These are phyloP conservation scores for Labeo calbasu DNA, from an alignment of 2,797 vertebrate genomes.

Conservation along the genomic window DNA sequence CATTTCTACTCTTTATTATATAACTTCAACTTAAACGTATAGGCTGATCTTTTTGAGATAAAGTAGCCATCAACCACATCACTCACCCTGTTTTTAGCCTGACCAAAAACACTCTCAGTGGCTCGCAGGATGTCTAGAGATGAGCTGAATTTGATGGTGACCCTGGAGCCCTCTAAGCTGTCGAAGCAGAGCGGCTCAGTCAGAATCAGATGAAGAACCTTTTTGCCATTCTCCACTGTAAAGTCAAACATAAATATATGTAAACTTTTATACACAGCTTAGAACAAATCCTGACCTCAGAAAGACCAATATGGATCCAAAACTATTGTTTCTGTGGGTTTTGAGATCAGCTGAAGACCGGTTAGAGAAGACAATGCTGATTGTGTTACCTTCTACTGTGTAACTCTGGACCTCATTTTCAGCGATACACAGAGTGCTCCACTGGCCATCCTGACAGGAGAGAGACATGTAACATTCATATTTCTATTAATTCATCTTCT, in stretches of 20 bases:
- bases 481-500: neutral
- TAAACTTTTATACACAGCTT: neutral
- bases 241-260: conserved; percentile 28
- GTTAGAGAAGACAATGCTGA: neutral
- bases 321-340: neutral
- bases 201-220: conserved; percentile 81
- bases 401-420: conserved; percentile 87
- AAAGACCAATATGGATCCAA: neutral
- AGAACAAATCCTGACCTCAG: neutral
- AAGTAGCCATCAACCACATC: neutral
- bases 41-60: neutral
- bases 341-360: neutral
- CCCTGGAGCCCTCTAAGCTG: conserved; percentile 78
- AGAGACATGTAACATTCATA: conserved; percentile 2
- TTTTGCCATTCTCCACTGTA: conserved; percentile 77
- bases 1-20: neutral
- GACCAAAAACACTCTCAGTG: conserved; percentile 79
- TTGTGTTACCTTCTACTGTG: conserved; percentile 84
- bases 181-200: conserved; percentile 77
- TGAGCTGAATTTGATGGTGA: conserved; percentile 87
- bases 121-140: conserved; percentile 84
- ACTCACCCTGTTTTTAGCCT: conserved; percentile 84
- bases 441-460: conserved; percentile 80
- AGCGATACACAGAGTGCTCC: conserved; percentile 89
- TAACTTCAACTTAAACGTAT: neutral